A percentile compares a stretch with the other conserved stretches of the same genome.
phyloP scores from a whole-genome alignment of 2,888 invertebrate genomes.

The Salticus scenicus region DNA sequence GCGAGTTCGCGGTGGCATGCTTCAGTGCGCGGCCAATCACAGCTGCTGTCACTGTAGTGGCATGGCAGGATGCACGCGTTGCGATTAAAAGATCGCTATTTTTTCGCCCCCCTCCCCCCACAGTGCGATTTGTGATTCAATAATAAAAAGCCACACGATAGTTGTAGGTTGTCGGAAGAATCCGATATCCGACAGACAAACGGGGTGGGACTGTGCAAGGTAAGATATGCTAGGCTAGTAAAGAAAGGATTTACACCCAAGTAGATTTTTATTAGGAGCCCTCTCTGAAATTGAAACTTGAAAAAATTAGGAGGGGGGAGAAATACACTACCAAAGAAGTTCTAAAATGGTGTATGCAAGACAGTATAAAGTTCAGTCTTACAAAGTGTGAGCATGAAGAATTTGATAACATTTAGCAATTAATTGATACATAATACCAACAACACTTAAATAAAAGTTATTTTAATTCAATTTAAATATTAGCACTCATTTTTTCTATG shows the following conservation, averaged over 20 bases:
- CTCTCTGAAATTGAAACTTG: no score
- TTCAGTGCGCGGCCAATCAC: slow-evolving; percentile 52
- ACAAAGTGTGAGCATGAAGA: no score
- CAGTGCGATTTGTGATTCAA: background rate
- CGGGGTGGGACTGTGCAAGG: background rate
- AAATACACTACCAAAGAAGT: no score
- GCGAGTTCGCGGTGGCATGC: slow-evolving; percentile 42
- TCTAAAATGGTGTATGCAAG: no score
- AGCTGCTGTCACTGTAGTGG: slow-evolving; percentile 33
- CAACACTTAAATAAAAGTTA: no score
- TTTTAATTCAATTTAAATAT: no score
- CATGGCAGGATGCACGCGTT: slow-evolving; percentile 33
- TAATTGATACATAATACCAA: no score
- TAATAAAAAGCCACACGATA: background rate
- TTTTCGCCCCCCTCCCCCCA: slow-evolving; percentile 10
- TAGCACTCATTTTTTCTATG: no score
- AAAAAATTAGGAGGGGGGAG: no score
- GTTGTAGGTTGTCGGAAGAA: slow-evolving; percentile 1
- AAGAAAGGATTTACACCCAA: background rate
- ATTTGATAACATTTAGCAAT: no score
- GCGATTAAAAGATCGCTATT: slow-evolving; percentile 33
- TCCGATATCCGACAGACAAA: background rate
- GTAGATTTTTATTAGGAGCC: no score
- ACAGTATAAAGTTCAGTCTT: no score
- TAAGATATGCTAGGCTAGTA: background rate